Evolutionary conservation across 2,888 invertebrate species (phyloP), one percentile per base, ranked within the genome.

Genomic region (Zygogramma bicolorata): DNA sequence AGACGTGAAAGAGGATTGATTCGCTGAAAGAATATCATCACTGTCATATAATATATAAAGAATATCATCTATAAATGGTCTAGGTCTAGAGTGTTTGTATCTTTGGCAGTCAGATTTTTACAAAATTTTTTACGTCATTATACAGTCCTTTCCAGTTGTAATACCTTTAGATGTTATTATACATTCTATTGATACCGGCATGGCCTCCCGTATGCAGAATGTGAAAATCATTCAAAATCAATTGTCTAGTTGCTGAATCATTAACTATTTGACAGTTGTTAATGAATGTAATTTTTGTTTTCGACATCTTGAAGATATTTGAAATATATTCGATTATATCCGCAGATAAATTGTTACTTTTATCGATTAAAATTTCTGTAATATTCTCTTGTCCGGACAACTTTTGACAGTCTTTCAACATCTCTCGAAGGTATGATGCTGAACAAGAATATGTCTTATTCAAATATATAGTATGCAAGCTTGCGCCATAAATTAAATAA

Each of bases 91-190:
- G 65, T 77, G 53, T 68, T 77, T 78, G 63, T 71, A 71, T 42
- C 73, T 59, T 61, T 75, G 78, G 49, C 77, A 79, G 25, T 76
- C 76, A 78, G 18, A 34, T 46, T 59, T 71, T 69, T 6, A 77
- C 70, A 65, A 74, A 78, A 27, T 15, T 34, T 63, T 70, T 65
- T 7, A 77, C 69, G 49, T 77, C 74, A 27, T 70, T 69, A 10
- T 53, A 18, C 29, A 77, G 22, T 15, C 40, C 40, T 61, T 46
- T n/a, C 76, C 75, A 76, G 66, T 62, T 74, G 70, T 76, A 74
- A 58, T 66, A 69, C 40, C 59, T 68, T 60, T 68, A 71, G 10
- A 77, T 76, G 61, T 74, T 75, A 29, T 68, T 74, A 63, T 62
- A 74, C 65, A 71, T 77, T 31, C 70, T 46, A 49, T 71, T 73